Percentiles rank a stretch among this genome's conserved stretches.
These are phyloP conservation scores for Sparidentex hasta DNA, from an alignment of 2,797 vertebrate species.

Conservation along the genomic window DNA sequence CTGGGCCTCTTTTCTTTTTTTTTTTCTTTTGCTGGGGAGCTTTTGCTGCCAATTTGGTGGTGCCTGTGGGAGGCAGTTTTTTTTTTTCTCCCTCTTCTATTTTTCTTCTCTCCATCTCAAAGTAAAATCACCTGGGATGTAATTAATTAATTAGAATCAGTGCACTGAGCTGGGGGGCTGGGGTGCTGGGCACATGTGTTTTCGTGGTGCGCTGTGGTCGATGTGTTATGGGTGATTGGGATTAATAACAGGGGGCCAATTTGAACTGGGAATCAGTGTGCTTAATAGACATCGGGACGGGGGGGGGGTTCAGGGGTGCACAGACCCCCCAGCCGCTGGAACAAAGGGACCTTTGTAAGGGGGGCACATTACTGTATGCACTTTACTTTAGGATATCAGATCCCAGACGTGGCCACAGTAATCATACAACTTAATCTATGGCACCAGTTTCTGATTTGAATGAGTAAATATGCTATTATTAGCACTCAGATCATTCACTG, in stretches of 20 bases:
- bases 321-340: constrained; percentile 73
- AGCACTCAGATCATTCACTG: constrained; percentile 29
- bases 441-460: constrained; percentile 44
- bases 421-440: constrained; percentile 58
- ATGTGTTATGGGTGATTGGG: constrained; percentile 87
- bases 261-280: constrained; percentile 84
- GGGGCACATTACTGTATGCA: constrained; percentile 64
- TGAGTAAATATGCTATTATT: constrained; percentile 54
- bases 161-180: constrained; percentile 55
- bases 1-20: constrained; percentile 55
- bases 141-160: constrained; percentile 89
- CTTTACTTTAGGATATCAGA: constrained; percentile 61
- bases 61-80: constrained; percentile 76
- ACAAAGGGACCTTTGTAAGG: constrained; percentile 82
- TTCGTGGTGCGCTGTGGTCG: constrained; percentile 78
- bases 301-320: constrained; percentile 42
- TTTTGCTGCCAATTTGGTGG: constrained; percentile 81
- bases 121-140: constrained; percentile 88
- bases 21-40: constrained; percentile 59
- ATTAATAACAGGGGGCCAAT: constrained; percentile 87
- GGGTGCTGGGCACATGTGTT: constrained; percentile 78
- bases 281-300: constrained; percentile 76
- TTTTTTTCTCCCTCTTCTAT: constrained; percentile 68
- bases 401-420: constrained; percentile 53
- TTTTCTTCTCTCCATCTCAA: constrained; percentile 79